Evolutionary conservation across 2,888 invertebrate species (phyloP).

Genomic region (Stenolophus ochropezus): DNA sequence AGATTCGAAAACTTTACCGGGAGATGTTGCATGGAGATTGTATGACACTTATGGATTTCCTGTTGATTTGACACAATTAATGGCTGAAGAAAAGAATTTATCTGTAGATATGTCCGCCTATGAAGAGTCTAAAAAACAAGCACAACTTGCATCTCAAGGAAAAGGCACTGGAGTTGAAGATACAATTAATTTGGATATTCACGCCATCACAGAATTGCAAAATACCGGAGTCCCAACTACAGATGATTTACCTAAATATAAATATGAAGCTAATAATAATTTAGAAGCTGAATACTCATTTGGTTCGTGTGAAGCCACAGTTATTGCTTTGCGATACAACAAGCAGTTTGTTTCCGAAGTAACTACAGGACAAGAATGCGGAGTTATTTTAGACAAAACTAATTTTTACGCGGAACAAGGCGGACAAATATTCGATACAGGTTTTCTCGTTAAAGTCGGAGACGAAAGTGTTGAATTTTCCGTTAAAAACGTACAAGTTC

Average conservation of each 20-base stretch:
- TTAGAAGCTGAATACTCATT: slow-evolving; percentile 86
- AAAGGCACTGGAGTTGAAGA: slow-evolving; percentile 88
- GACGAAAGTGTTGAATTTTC: slow-evolving; percentile 94
- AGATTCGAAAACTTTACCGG: slow-evolving; percentile 84
- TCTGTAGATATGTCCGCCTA: slow-evolving; percentile 92
- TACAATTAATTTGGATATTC: slow-evolving; percentile 93
- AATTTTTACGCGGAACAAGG: slow-evolving; percentile 99
- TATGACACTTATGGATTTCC: slow-evolving; percentile 99
- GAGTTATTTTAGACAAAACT: slow-evolving; percentile 92
- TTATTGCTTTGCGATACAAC: slow-evolving; percentile 87
- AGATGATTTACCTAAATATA: slow-evolving; percentile 94
- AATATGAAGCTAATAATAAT: slow-evolving; percentile 82
- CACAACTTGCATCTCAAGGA: slow-evolving; percentile 91
- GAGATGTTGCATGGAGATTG: slow-evolving; percentile 96
- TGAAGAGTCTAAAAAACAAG: slow-evolving; percentile 92
- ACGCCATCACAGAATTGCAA: slow-evolving; percentile 94
- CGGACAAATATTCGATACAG: slow-evolving; percentile 98
- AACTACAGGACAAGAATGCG: slow-evolving; percentile 90
- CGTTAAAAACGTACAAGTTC: slow-evolving; percentile 94
- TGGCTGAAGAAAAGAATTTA: slow-evolving; percentile 97
- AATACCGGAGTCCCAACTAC: slow-evolving; percentile 85
- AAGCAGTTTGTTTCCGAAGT: slow-evolving; percentile 92
- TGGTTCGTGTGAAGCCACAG: slow-evolving; percentile 81
- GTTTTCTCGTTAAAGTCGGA: slow-evolving; percentile 87
- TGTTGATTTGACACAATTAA: slow-evolving; percentile 96